These are phyloP conservation scores for Oppia nitens DNA, from an alignment of 1,140 invertebrate genomes.

Conservation along the genomic window DNA sequence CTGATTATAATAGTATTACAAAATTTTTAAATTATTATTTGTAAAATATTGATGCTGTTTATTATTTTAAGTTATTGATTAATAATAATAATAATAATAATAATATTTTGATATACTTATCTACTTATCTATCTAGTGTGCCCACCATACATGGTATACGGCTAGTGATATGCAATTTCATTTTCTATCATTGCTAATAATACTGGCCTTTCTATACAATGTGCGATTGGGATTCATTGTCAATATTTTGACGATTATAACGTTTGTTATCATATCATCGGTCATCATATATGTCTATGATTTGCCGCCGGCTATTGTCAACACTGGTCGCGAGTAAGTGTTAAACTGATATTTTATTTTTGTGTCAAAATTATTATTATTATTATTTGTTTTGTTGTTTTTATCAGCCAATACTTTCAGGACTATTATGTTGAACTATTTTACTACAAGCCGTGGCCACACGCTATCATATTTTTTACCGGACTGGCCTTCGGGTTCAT, in stretches of 20 bases:
- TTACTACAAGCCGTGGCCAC: slow-evolving; percentile 48
- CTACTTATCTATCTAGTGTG: slow-evolving; percentile 21
- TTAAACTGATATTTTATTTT: not conserved
- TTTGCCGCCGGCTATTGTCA: slow-evolving; percentile 6
- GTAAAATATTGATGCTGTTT: too few species aligned
- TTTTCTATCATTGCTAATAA: slow-evolving; percentile 22
- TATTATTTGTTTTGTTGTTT: not conserved
- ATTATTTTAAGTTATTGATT: too few species aligned
- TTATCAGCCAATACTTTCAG: slow-evolving; percentile 5
- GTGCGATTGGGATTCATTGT: not conserved
- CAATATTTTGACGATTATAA: not conserved
- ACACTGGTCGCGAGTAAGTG: slow-evolving; percentile 1
- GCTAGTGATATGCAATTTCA: slow-evolving; percentile 29
- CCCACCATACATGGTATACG: slow-evolving; percentile 27
- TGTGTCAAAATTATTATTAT: not conserved
- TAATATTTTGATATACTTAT: slow-evolving; percentile 10
- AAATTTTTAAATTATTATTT: too few species aligned
- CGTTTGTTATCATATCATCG: not conserved
- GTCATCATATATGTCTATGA: not conserved
- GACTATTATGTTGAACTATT: slow-evolving; percentile 63
- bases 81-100: too few species aligned
- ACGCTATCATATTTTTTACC: slow-evolving; percentile 34
- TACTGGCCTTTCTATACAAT: slow-evolving; percentile 23
- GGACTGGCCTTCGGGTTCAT: slow-evolving; percentile 33
- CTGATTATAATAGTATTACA: too few species aligned